Evolutionary conservation across 2,797 vertebrate species (phyloP), one percentile per base, ranked within the genome.

Genomic region (Nyctalus aviator): DNA sequence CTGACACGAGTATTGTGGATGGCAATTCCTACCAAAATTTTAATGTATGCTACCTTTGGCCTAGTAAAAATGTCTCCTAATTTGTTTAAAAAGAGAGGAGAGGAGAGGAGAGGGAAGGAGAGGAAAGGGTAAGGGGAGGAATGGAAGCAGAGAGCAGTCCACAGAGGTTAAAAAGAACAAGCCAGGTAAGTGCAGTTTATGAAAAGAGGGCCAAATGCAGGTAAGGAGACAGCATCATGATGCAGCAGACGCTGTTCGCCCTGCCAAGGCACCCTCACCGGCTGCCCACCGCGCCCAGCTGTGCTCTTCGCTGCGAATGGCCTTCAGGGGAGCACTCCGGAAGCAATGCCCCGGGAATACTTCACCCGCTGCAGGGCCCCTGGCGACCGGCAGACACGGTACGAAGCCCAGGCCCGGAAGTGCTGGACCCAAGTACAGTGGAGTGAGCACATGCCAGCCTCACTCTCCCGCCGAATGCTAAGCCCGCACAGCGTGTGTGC

Each of bases 211-310:
- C 35, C 57, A 53, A 35, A 53, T 35, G 77, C 76, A 32, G n/a
- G 50, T 30, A 25, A 30, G 15, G 35, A 35, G 44, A 18, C 46
- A 71, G 73, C 9, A 37, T 14, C 8, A 8, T 6, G 25, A 23
- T 1, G 3, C 0, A 32, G 30, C 6, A 44, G 30, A 12, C 3
- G 20, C 69, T 32, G 11, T 11, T 2, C 4, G 2, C 20, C 50
- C 53, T 25, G 37, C 53, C 50, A 14, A 23, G 35, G 6, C 11
- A 9, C 64, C 44, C 64, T 11, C 3, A n/a, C 44, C 20, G 46
- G 41, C 30, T 30, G 13, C 48, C 10, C 10, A 32, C 50, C 81
- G 48, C 25, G 41, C 44, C 14, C 25, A 32, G 62, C 53, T 62
- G 86, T 1, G 77, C 17, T 14, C 64, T 25, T 82, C 23, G 25